These are phyloP conservation scores for Temnothorax rugatulus DNA, from an alignment of 2,888 invertebrate genomes.

Conservation along the genomic window DNA sequence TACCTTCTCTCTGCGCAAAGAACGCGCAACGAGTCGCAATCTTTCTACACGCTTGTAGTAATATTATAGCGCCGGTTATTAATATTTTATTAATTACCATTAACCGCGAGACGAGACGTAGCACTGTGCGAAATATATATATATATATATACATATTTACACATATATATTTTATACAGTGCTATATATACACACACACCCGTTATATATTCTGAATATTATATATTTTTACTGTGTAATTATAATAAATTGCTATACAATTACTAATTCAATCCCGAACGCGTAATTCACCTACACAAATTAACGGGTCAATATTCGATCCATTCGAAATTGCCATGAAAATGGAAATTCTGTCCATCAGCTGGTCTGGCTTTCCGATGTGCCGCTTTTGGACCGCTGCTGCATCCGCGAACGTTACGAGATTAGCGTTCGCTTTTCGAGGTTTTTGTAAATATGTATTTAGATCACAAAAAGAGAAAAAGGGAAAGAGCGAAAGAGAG, in stretches of 20 bases:
- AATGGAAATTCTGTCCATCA: constrained; percentile 53
- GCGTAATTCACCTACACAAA: constrained; percentile 39
- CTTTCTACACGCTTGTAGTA: constrained; percentile 40
- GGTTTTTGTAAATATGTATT: constrained; percentile 44
- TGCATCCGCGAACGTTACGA: constrained; percentile 15
- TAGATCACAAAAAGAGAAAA: neutral
- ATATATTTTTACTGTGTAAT: constrained; percentile 52
- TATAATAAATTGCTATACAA: constrained; percentile 53
- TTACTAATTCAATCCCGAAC: constrained; percentile 37
- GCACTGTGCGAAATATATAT: constrained; percentile 20
- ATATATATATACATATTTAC: constrained; percentile 33
- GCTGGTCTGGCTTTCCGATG: constrained; percentile 30
- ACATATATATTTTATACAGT: constrained; percentile 11
- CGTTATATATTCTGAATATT: constrained; percentile 50
- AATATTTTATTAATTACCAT: constrained; percentile 46
- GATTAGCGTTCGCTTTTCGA: constrained; percentile 33
- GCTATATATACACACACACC: constrained; percentile 5
- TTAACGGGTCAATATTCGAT: constrained; percentile 39
- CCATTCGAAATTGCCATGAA: constrained; percentile 34
- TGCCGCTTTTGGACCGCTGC: constrained; percentile 32
- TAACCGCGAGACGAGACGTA: constrained; percentile 22
- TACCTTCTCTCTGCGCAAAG: constrained; percentile 43
- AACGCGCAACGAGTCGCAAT: constrained; percentile 36
- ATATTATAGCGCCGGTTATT: constrained; percentile 45
- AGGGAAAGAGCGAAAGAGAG: neutral